phyloP scores from a whole-genome alignment of 2,888 invertebrate genomes.

The Folsomia manolachei region DNA sequence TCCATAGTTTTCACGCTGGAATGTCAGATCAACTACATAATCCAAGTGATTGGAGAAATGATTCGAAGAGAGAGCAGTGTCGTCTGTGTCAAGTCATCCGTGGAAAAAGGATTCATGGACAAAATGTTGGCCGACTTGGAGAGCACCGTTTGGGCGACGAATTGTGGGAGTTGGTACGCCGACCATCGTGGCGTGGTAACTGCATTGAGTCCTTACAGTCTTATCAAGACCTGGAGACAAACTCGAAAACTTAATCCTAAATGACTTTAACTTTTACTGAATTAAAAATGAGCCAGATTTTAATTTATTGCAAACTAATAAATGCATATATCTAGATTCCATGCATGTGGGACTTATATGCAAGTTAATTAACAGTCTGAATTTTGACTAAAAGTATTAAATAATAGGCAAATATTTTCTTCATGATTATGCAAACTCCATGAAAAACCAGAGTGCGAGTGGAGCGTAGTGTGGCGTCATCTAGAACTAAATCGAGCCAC shows the following conservation, averaged over 20 bases:
- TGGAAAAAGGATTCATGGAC: constrained; percentile 31
- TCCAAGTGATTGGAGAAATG: constrained; percentile 34
- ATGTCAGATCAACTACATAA: constrained; percentile 37
- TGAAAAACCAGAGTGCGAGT: too few species aligned
- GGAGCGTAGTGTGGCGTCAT: too few species aligned
- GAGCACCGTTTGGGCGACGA: constrained; percentile 33
- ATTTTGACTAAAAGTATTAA: too few species aligned
- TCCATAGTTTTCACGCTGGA: constrained; percentile 32
- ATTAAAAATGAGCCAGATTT: too few species aligned
- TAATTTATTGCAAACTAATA: neutral
- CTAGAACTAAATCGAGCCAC: too few species aligned
- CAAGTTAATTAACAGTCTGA: too few species aligned
- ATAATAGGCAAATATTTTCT: too few species aligned
- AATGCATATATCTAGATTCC: neutral
- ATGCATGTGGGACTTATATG: too few species aligned
- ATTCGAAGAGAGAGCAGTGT: constrained; percentile 13
- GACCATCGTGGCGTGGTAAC: constrained; percentile 8
- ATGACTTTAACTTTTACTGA: neutral
- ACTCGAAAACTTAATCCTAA: neutral
- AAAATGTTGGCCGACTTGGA: constrained; percentile 20
- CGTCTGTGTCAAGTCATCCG: constrained; percentile 25
- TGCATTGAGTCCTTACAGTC: constrained; percentile 9
- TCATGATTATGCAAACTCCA: too few species aligned
- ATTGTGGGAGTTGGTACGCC: constrained; percentile 43
- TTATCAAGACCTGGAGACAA: neutral